phyloP scores from a whole-genome alignment of 1,140 invertebrate species.

The Rhopalosiphum padi region DNA sequence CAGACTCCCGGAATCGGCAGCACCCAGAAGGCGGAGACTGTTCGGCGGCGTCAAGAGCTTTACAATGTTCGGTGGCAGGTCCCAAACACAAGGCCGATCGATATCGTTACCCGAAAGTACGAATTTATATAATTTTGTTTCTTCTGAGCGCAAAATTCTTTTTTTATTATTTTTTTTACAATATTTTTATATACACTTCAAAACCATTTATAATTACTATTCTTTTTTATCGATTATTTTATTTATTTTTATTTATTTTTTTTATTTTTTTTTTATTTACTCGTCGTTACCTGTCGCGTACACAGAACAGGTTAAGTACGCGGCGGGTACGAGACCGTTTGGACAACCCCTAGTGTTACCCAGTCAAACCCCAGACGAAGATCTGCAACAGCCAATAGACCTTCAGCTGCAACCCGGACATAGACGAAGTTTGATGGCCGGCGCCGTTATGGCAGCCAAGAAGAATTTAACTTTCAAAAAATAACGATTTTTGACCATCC shows the following conservation, averaged over 20 bases:
- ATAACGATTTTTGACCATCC: neutral
- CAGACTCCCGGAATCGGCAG: conserved; percentile 56
- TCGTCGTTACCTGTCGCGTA: neutral
- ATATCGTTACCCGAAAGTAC: conserved; percentile 83
- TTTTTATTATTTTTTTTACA: conserved; percentile 59
- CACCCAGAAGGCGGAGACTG: conserved; percentile 64
- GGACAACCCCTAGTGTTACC: conserved; percentile 73
- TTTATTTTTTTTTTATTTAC: neutral
- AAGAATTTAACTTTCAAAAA: conserved; percentile 48
- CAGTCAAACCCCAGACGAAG: conserved; percentile 67
- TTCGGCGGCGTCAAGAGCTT: conserved; percentile 79
- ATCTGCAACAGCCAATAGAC: conserved; percentile 59
- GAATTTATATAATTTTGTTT: conserved; percentile 66
- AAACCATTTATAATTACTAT: neutral
- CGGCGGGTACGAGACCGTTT: conserved; percentile 74
- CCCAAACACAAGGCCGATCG: conserved; percentile 71
- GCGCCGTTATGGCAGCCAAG: conserved; percentile 41
- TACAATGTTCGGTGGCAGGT: conserved; percentile 73
- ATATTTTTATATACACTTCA: conserved; percentile 54
- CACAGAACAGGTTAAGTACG: conserved; percentile 62
- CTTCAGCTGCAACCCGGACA: neutral
- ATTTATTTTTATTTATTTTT: conserved; percentile 16
- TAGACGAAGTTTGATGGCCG: conserved; percentile 45
- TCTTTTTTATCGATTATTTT: conserved; percentile 18
- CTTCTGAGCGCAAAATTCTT: conserved; percentile 62